phyloP scores from a whole-genome alignment of 2,888 invertebrate genomes.

The Volucella bombylans region DNA sequence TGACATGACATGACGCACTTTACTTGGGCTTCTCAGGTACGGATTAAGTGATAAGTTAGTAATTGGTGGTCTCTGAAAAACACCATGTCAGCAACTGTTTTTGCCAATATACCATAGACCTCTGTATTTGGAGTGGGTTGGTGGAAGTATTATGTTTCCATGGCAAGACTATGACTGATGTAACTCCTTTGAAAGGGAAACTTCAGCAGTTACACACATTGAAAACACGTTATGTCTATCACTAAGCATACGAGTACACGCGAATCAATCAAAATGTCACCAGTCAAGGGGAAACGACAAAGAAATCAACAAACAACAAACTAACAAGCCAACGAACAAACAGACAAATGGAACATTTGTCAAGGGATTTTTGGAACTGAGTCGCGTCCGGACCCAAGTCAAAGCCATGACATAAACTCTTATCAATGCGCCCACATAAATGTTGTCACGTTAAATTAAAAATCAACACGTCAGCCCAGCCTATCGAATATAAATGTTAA shows the following conservation, averaged over 20 bases:
- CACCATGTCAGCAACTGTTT: too few relatives aligned
- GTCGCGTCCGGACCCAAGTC: not conserved
- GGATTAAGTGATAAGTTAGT: too few relatives aligned
- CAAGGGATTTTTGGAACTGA: slow-evolving; percentile 15
- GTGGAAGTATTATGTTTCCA: too few relatives aligned
- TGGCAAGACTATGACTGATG: too few relatives aligned
- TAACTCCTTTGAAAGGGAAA: too few relatives aligned
- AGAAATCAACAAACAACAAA: not conserved
- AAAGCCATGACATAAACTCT: slow-evolving; percentile 26
- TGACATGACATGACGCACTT: not conserved
- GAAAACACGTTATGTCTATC: too few relatives aligned
- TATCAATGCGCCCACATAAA: slow-evolving; percentile 46
- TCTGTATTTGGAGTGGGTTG: too few relatives aligned
- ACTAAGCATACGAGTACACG: not conserved
- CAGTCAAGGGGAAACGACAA: not conserved
- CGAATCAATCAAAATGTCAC: slow-evolving; percentile 8
- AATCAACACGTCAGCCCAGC: slow-evolving; percentile 5
- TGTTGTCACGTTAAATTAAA: slow-evolving; percentile 33
- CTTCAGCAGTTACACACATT: too few relatives aligned
- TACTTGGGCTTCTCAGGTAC: not conserved
- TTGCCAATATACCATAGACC: too few relatives aligned
- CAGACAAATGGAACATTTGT: not conserved
- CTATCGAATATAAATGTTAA: slow-evolving; percentile 16
- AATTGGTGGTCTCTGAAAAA: too few relatives aligned
- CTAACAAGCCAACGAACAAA: not conserved